Conservation (phyloP, 92 coral and sea anemone genomes). For the Palythoa caribaeorum region DNA sequence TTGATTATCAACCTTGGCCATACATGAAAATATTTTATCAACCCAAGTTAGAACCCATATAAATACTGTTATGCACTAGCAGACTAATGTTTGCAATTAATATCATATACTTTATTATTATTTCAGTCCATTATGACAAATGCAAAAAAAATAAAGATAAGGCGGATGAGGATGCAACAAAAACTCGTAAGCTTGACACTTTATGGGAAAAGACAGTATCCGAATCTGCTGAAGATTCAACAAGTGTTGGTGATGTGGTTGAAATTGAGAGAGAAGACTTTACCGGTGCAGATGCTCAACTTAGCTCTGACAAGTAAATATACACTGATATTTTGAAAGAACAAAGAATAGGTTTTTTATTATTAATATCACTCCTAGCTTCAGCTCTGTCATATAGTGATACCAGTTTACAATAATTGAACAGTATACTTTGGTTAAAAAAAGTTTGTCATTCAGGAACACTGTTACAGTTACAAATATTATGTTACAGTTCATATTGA, state of each 20-base stretch:
- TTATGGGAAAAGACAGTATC: background rate
- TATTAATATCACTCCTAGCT: background rate
- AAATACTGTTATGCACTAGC: background rate
- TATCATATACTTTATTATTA: background rate
- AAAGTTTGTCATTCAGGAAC: background rate
- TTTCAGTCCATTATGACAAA: background rate
- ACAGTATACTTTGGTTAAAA: too few relatives aligned
- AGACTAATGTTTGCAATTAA: background rate
- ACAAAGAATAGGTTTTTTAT: background rate
- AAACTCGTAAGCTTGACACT: background rate
- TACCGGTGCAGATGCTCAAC: background rate
- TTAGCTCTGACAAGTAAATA: background rate
- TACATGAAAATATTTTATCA: background rate
- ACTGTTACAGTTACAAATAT: background rate
- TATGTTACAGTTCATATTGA: background rate
- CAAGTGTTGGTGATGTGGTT: background rate
- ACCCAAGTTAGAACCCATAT: background rate
- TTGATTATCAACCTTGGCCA: conserved; percentile 3
- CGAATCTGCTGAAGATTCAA: background rate
- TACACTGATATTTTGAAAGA: background rate
- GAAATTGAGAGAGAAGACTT: background rate
- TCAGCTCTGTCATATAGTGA: background rate
- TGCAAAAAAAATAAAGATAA: background rate
- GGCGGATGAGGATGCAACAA: background rate
- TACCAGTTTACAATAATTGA: background rate